Evolutionary conservation across 2,888 invertebrate species (phyloP), one percentile per base, ranked within the genome.

Genomic region (Lampropteryx suffumata): DNA sequence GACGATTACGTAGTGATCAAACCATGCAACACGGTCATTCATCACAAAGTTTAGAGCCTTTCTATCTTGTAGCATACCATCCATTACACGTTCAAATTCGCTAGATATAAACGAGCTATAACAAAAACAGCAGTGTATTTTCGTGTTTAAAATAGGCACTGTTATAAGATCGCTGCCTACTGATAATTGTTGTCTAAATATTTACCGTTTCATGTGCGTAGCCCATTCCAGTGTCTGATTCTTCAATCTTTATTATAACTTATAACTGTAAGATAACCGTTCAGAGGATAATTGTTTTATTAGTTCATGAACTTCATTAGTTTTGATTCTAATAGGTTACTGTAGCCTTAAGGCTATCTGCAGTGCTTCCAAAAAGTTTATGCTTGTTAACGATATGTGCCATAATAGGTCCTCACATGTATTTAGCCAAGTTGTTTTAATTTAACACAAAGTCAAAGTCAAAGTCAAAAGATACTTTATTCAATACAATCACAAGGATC

Each of bases 151-250:
- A 65, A 65, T 65, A 68, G 65, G 64, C 64, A 68, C 72, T 70
- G 69, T 70, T 67, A 68, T 73, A 74, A 71, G 69, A 79, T 82
- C 73, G 78, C 78, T 70, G 73, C 77, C 71, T 74, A 71, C 74
- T 79, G 84, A 82, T 86, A 84, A 86, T 86, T 84, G 81, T 82
- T 83, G 78, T 82, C 80, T 81, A 85, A 86, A 86, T 85, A 83
- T 84, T 85, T 84, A 81, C 82, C 71, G 79, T 78, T 82, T 61
- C 55, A 61, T 60, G 76, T 76, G 77, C 73, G 74, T 66, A 77
- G 67, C 66, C 73, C 67, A 77, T 73, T 73, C 66, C 67, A 65
- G 64, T 69, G 69, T 68, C 69, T 44, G 64, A 74, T 69, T 69
- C 71, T 71, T 67, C 64, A 67, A 67, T 66, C 61, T 64, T 47